phyloP scores from a whole-genome alignment of 2,797 vertebrate species.

The Hemitrygon akajei region DNA sequence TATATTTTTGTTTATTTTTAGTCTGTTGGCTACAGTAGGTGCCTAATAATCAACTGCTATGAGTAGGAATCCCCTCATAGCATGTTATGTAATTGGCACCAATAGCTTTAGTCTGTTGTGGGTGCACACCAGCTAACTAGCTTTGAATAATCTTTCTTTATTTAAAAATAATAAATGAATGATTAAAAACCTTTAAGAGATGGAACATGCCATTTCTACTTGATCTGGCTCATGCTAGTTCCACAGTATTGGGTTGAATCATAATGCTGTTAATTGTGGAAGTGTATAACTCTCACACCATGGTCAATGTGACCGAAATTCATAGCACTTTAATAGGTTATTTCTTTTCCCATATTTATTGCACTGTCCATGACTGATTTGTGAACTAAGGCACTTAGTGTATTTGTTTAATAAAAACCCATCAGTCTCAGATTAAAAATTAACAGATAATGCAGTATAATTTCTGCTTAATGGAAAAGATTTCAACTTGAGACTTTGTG shows the following conservation, averaged over 20 bases:
- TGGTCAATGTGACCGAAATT: too few relatives aligned
- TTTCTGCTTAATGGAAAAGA: too few relatives aligned
- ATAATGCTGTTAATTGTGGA: background rate
- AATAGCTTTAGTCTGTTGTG: background rate
- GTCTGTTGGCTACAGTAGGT: too few relatives aligned
- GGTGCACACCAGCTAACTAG: background rate
- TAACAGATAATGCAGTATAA: too few relatives aligned
- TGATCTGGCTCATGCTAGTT: background rate
- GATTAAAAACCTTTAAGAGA: background rate
- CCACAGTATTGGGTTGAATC: background rate
- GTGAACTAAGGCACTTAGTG: too few relatives aligned
- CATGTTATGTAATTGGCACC: background rate
- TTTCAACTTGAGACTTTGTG: too few relatives aligned
- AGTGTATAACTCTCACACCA: background rate
- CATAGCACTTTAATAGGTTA: too few relatives aligned
- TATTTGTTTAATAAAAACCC: too few relatives aligned
- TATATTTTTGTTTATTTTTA: too few relatives aligned
- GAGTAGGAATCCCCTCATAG: background rate
- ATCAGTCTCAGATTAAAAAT: too few relatives aligned
- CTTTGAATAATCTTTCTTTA: background rate
- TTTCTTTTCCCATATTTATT: too few relatives aligned
- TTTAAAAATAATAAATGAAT: background rate
- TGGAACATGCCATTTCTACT: background rate
- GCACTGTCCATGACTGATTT: too few relatives aligned
- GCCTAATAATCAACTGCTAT: background rate